Base-by-base conservation (phyloP, 64 coral and sea anemone species). In the Hydrozoanthus tunicans region DNA sequence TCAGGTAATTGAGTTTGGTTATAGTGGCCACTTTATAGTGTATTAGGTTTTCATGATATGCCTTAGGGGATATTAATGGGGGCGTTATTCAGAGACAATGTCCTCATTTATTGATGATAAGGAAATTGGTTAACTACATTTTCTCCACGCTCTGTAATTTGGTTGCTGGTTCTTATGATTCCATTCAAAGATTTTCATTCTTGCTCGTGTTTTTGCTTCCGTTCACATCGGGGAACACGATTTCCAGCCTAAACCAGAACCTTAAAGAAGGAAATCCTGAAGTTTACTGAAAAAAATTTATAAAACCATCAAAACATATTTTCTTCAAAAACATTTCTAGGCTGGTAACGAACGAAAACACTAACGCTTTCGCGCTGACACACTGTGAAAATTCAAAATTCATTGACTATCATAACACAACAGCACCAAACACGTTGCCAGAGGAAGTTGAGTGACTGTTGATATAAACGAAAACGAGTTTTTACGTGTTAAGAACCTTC, bases 71-170 rank as follows among this genome's bases (percentile, higher is more conserved):
- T 15, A 8, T 1, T 7, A 66, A 23, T 10, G 14, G 66, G 67
- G 65, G 82, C 53, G 56, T 74, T 60, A 74, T 57, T 75, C 55
- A 57, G 56, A 61, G 84, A 74, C 62, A 62, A 62, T 6, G 79
- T n/a, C 15, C 79, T 62, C 24, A 81, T 81, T 51, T 62, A 81
- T 32, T 81, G 8, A 62, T 75, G 68, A 73, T 88, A 88, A 88
- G 68, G 70, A 73, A 86, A 58, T 67, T 85, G 52, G 51, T 5
- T 85, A 17, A 62, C 79, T 72, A 54, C 20, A 86, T 53, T 32
- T 54, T 20, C 13, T 85, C 11, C 55, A 43, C 56, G 43, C 74
- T 88, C 56, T 88, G 10, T 88, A 73, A 88, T 59, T 86, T 61
- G 63, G 12, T 27, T 32, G 26, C 5, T 10, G 72, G 32, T 51